Percentiles rank a stretch among this genome's conserved stretches.
phyloP scores from a whole-genome alignment of 2,888 invertebrate species.

The Conops quadrifasciatus region DNA sequence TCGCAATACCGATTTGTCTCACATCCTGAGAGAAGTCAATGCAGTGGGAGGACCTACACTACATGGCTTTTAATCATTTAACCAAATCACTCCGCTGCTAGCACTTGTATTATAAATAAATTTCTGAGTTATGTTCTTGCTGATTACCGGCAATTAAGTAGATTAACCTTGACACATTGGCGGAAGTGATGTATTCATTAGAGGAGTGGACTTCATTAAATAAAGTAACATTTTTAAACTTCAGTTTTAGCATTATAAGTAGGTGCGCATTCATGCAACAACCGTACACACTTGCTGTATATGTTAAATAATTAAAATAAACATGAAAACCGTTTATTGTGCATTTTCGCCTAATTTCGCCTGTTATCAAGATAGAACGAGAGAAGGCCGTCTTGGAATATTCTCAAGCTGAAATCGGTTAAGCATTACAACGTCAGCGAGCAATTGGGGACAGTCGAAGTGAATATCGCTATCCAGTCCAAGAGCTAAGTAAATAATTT shows the following conservation, averaged over 20 bases:
- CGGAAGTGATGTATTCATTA: constrained; percentile 21
- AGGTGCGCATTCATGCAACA: constrained; percentile 31
- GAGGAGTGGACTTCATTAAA: constrained; percentile 25
- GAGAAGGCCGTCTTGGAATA: no score
- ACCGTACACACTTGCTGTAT: constrained; percentile 32
- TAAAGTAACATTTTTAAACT: constrained; percentile 27
- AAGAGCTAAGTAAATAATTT: no score
- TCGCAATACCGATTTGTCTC: not conserved
- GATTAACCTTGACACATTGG: not conserved
- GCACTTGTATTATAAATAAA: constrained; percentile 28
- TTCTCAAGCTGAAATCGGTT: no score
- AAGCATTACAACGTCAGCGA: no score
- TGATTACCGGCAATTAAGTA: constrained; percentile 14
- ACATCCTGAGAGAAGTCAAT: not conserved
- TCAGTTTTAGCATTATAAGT: constrained; percentile 32
- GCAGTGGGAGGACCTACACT: no score
- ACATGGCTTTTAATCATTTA: constrained; percentile 3
- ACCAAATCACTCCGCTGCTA: constrained; percentile 18
- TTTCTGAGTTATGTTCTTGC: constrained; percentile 26
- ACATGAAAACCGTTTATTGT: constrained; percentile 11
- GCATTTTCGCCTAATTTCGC: no score
- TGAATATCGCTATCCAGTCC: no score
- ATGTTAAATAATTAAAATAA: constrained; percentile 34
- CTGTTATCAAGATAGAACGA: no score
- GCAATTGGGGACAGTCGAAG: no score